phyloP scores from a whole-genome alignment of 2,797 vertebrate species.

The Kryptolebias ocellatus region DNA sequence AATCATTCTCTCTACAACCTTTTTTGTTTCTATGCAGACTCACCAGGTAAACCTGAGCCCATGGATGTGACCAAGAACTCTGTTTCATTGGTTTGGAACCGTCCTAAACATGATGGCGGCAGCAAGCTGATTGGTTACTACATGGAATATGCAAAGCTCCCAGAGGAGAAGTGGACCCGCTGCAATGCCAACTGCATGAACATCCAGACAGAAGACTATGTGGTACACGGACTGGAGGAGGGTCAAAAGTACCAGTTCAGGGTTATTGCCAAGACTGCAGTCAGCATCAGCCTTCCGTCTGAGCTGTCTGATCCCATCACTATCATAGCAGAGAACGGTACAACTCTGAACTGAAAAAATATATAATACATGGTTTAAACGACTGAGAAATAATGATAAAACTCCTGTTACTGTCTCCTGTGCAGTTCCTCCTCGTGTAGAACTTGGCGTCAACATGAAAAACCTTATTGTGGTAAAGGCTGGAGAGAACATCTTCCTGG shows the following conservation, averaged over 20 bases:
- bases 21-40: slow-evolving; percentile 62
- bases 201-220: slow-evolving; percentile 92
- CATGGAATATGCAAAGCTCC: slow-evolving; percentile 92
- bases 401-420: background rate
- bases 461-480: slow-evolving; percentile 93
- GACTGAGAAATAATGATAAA: background rate
- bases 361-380: background rate
- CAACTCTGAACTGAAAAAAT: slow-evolving; percentile 1
- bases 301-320: slow-evolving; percentile 94
- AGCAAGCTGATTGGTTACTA: slow-evolving; percentile 96
- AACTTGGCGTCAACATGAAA: slow-evolving; percentile 93
- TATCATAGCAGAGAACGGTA: slow-evolving; percentile 94
- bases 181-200: slow-evolving; percentile 91
- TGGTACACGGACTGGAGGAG: slow-evolving; percentile 91
- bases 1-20: background rate
- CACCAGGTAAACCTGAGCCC: slow-evolving; percentile 96
- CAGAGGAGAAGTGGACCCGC: slow-evolving; percentile 92
- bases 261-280: slow-evolving; percentile 92
- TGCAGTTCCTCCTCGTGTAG: slow-evolving; percentile 94
- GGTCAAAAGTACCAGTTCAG: slow-evolving; percentile 93
- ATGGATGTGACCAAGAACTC: slow-evolving; percentile 92
- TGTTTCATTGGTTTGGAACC: slow-evolving; percentile 91
- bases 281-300: slow-evolving; percentile 92
- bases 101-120: slow-evolving; percentile 94
- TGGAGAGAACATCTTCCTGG: slow-evolving; percentile 90